Percentiles rank a stretch among this genome's conserved stretches.
These are phyloP conservation scores for Andrena praecox DNA, from an alignment of 2,888 invertebrate genomes.

Conservation along the genomic window DNA sequence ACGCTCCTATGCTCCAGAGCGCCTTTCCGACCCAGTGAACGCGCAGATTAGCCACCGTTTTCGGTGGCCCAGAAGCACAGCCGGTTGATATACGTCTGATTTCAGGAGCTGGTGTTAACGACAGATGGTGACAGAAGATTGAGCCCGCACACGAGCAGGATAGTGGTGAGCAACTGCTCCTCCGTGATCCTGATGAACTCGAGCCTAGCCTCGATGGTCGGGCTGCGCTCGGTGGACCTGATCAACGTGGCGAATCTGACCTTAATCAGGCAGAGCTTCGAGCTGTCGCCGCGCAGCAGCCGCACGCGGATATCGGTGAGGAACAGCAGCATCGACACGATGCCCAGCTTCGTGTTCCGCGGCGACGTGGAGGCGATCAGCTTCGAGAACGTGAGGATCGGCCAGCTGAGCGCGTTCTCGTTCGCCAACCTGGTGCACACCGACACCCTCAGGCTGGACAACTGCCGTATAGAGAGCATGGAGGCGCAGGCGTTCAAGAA, in stretches of 20 bases:
- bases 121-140: constrained; percentile 87
- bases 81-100: constrained; percentile 16
- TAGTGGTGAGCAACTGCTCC: constrained; percentile 89
- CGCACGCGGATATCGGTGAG: constrained; percentile 83
- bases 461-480: constrained; percentile 87
- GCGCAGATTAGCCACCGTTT: background rate
- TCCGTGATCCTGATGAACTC: constrained; percentile 78
- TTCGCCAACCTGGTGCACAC: constrained; percentile 90
- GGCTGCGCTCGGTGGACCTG: constrained; percentile 88
- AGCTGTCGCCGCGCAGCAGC: constrained; percentile 74
- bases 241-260: constrained; percentile 88
- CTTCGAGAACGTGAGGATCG: constrained; percentile 88
- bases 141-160: constrained; percentile 86
- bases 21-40: background rate
- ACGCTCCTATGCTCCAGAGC: background rate
- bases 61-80: too few relatives aligned
- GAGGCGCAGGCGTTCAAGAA: constrained; percentile 92
- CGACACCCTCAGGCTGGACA: constrained; percentile 88
- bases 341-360: constrained; percentile 88
- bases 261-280: constrained; percentile 85
- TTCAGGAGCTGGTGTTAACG: constrained; percentile 88
- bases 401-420: constrained; percentile 89
- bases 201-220: constrained; percentile 87
- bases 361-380: constrained; percentile 90
- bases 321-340: constrained; percentile 84